Evolutionary conservation across 2,888 invertebrate genomes (phyloP).

Genomic region (Rhabditoides inermis): DNA sequence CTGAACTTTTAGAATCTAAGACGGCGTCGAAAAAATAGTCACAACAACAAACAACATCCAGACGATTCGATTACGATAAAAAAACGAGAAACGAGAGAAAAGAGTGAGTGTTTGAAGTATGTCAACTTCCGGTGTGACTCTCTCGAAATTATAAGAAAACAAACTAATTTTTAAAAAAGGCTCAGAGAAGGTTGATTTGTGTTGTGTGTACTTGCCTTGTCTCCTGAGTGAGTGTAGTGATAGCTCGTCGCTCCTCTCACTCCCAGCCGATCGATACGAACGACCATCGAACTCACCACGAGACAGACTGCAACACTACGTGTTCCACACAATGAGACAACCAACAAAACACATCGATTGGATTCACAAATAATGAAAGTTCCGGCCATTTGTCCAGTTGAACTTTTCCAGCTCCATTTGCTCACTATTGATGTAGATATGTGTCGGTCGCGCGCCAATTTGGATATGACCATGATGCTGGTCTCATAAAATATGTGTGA

Average conservation of each 20-base stretch:
- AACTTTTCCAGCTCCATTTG: no score
- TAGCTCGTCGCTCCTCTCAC: constrained; percentile 45
- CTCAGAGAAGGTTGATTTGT: not conserved
- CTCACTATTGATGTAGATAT: no score
- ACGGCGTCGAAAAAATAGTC: no score
- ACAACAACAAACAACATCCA: no score
- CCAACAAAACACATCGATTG: not conserved
- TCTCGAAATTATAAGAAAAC: constrained; percentile 5
- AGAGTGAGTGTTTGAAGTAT: not conserved
- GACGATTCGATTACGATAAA: not conserved
- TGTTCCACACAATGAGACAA: no score
- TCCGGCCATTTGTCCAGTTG: no score
- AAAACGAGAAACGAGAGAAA: not conserved
- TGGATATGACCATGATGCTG: no score
- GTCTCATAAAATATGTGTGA: no score
- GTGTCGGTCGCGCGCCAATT: no score
- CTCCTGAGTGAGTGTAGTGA: constrained; percentile 42
- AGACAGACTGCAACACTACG: no score
- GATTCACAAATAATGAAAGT: not conserved
- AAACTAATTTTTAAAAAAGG: not conserved
- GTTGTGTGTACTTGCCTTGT: constrained; percentile 8
- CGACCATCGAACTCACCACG: constrained; percentile 27
- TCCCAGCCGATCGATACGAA: constrained; percentile 43
- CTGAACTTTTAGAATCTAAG: no score
- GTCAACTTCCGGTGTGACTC: constrained; percentile 15